phyloP scores from a whole-genome alignment of 1,140 invertebrate genomes.

The Lutraria rhynchaena region DNA sequence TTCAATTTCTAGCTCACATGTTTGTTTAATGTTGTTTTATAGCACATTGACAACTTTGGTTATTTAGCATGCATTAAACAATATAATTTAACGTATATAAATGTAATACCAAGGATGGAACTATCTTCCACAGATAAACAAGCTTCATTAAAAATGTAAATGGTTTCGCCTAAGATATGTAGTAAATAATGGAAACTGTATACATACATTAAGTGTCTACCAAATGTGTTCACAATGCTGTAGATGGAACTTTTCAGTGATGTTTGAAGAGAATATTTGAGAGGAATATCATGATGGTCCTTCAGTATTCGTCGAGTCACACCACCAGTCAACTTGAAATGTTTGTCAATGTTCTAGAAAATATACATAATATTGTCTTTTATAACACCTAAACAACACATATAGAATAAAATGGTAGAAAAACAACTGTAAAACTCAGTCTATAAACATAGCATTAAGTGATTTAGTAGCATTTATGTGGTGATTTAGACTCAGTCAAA shows the following conservation, averaged over 20 bases:
- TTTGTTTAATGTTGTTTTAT: neutral
- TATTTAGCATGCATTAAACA: neutral
- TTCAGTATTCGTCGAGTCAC: conserved; percentile 49
- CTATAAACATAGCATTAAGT: no score
- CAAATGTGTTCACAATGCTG: conserved; percentile 72
- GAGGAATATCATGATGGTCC: conserved; percentile 55
- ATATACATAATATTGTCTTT: no score
- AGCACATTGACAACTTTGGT: no score
- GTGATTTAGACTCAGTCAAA: neutral
- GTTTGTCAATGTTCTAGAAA: conserved; percentile 75
- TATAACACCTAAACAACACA: neutral
- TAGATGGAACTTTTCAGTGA: conserved; percentile 73
- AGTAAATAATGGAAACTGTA: neutral
- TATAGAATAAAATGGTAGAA: neutral
- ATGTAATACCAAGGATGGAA: neutral
- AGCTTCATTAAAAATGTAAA: neutral
- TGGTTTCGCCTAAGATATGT: no score
- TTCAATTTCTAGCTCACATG: neutral
- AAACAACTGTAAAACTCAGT: neutral
- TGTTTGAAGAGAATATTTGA: conserved; percentile 67
- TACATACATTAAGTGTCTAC: conserved; percentile 73
- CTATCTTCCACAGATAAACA: neutral
- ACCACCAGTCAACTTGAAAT: conserved; percentile 72
- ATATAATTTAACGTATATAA: neutral
- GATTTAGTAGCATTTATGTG: neutral